These are phyloP conservation scores for Luperina testacea DNA, from an alignment of 2,888 invertebrate genomes.

Conservation along the genomic window DNA sequence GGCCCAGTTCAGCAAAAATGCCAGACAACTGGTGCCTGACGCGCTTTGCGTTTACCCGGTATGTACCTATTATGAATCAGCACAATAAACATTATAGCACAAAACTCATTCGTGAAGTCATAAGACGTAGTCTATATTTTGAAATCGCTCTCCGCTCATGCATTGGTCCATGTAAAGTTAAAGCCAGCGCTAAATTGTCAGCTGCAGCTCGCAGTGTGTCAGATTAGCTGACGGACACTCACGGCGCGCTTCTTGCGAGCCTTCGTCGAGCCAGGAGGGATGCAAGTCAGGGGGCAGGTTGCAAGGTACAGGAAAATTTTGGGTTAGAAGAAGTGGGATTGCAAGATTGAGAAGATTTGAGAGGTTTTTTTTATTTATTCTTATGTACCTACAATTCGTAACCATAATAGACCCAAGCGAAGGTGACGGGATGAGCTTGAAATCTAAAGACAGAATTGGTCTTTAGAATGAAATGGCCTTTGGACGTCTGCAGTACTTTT, in stretches of 20 bases:
- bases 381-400: neutral
- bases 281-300: neutral
- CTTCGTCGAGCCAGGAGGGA: constrained; percentile 25
- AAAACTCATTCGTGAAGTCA: neutral
- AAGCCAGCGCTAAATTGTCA: constrained; percentile 75
- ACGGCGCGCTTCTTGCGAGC: constrained; percentile 15
- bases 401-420: neutral
- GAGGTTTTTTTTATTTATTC: too few relatives aligned
- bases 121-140: neutral
- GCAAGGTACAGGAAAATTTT: neutral
- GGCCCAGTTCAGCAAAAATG: too few relatives aligned
- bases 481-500: too few relatives aligned
- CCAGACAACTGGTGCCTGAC: too few relatives aligned
- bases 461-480: too few relatives aligned
- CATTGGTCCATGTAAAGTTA: constrained; percentile 22
- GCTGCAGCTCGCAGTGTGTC: constrained; percentile 68
- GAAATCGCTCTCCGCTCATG: constrained; percentile 29
- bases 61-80: neutral
- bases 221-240: constrained; percentile 71
- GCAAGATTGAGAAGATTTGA: neutral
- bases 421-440: neutral
- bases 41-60: neutral
- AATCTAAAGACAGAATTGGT: too few relatives aligned
- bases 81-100: neutral
- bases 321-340: neutral